Evolutionary conservation across 2,888 invertebrate genomes (phyloP).

Genomic region (Aspidiotus destructor): DNA sequence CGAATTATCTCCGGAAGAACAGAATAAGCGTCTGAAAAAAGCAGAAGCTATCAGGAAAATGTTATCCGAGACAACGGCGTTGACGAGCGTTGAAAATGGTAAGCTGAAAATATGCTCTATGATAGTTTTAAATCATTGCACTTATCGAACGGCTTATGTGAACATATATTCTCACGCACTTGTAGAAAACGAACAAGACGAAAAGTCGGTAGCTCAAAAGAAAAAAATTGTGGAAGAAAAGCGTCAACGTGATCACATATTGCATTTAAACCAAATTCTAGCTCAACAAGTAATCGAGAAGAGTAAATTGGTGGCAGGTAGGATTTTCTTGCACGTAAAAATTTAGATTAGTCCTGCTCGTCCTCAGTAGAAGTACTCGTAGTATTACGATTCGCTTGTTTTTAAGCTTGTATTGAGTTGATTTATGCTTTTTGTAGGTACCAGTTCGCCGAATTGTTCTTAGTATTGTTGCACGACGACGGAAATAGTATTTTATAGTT

Average conservation of each 20-base stretch:
- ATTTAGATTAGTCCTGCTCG: not conserved
- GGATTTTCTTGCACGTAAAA: not conserved
- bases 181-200: constrained; percentile 38
- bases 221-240: constrained; percentile 74
- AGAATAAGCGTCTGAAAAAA: constrained; percentile 70
- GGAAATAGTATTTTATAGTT: constrained; percentile 19
- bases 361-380: not conserved
- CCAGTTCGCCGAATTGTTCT: constrained; percentile 23
- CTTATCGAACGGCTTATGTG: not conserved
- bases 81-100: constrained; percentile 31
- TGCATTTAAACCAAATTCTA: constrained; percentile 82
- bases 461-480: not conserved
- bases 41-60: constrained; percentile 86
- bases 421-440: constrained; percentile 23
- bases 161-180: not conserved
- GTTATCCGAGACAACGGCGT: constrained; percentile 56
- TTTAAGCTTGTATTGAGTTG: constrained; percentile 1
- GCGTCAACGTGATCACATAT: constrained; percentile 74
- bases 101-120: not conserved
- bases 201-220: constrained; percentile 47
- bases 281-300: constrained; percentile 91
- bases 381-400: not conserved
- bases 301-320: constrained; percentile 92
- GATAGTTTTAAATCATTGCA: not conserved
- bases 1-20: constrained; percentile 74